These are phyloP conservation scores for Corythucha ciliata DNA, from an alignment of 2,888 invertebrate genomes.

Conservation along the genomic window DNA sequence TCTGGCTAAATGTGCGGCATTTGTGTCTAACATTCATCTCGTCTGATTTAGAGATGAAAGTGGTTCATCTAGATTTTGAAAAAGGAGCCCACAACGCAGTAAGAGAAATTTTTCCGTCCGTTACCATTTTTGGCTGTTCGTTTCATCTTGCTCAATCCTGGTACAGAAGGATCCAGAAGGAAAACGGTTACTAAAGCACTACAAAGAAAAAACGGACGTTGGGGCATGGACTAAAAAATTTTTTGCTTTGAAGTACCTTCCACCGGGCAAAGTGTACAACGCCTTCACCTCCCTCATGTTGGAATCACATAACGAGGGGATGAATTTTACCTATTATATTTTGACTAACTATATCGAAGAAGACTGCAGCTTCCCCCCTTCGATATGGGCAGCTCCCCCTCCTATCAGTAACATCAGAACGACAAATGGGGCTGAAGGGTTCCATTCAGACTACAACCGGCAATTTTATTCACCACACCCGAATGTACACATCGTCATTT, in stretches of 20 bases:
- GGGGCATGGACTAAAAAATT: background rate
- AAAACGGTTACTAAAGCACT: background rate
- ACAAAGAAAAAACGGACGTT: background rate
- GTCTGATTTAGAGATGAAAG: background rate
- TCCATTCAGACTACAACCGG: background rate
- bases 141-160: constrained; percentile 5
- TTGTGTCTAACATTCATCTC: constrained; percentile 5
- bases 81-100: background rate
- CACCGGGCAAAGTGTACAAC: background rate
- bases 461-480: constrained; percentile 1
- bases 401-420: background rate
- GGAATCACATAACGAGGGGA: constrained; percentile 1
- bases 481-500: background rate
- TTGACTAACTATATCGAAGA: constrained; percentile 5
- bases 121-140: background rate
- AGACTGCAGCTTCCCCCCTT: background rate
- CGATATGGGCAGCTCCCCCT: constrained; percentile 3
- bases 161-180: background rate
- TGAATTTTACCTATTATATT: constrained; percentile 1
- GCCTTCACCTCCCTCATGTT: constrained; percentile 8
- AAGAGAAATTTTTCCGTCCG: background rate
- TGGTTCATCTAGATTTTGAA: constrained; percentile 7
- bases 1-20: background rate
- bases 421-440: constrained; percentile 3
- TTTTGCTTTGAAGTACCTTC: constrained; percentile 5